phyloP scores from a whole-genome alignment of 2,113 vertebrate species.

The Myotis yumanensis region DNA sequence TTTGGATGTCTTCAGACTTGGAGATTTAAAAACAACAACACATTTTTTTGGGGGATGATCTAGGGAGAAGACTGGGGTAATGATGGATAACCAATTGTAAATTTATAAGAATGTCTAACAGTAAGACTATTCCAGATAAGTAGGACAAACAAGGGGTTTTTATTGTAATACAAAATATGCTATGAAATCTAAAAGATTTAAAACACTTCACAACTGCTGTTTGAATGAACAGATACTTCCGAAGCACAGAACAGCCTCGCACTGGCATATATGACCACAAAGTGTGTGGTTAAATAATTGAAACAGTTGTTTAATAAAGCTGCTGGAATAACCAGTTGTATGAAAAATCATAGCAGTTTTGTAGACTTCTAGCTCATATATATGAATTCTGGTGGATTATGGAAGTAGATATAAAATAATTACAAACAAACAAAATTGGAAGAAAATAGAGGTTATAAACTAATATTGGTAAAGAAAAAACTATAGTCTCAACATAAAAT shows the following conservation, averaged over 20 bases:
- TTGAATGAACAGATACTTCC: neutral
- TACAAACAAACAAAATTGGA: neutral
- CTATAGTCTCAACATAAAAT: neutral
- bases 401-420: neutral
- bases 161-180: neutral
- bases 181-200: constrained; percentile 4
- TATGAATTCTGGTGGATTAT: neutral
- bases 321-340: neutral
- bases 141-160: neutral
- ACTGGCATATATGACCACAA: neutral
- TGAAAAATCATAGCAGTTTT: neutral
- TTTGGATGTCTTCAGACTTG: neutral
- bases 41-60: neutral
- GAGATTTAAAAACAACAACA: neutral
- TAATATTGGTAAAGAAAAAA: neutral
- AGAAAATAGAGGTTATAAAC: neutral
- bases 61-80: neutral
- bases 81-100: neutral
- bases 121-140: neutral
- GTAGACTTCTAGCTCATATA: neutral
- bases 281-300: neutral
- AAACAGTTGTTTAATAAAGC: constrained; percentile 26
- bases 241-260: neutral
- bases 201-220: neutral
- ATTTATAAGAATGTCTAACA: neutral